A percentile compares a stretch with the other conserved stretches of the same genome.
These are phyloP conservation scores for Mus minutoides DNA, from an alignment of 2,797 vertebrate genomes.

Conservation along the genomic window DNA sequence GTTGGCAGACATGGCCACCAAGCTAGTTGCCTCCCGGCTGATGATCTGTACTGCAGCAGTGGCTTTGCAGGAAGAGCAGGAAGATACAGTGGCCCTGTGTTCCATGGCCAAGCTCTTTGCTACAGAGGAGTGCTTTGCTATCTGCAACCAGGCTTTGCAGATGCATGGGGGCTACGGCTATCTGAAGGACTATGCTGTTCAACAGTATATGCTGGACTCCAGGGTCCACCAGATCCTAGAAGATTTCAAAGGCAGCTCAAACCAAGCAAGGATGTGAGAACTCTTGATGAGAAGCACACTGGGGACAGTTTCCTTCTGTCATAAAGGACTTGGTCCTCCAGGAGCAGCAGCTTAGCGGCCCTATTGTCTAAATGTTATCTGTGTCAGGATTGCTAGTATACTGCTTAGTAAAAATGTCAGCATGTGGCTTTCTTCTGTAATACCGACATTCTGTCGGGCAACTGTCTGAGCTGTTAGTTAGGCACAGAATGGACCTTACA, in stretches of 20 bases:
- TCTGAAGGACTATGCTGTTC: constrained; percentile 96
- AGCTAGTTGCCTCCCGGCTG: constrained; percentile 93
- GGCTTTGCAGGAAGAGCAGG: constrained; percentile 91
- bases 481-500: not conserved
- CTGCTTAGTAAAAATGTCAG: not conserved
- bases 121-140: constrained; percentile 95
- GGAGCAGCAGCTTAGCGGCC: not conserved
- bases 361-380: not conserved
- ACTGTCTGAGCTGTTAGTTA: not conserved
- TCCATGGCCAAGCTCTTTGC: constrained; percentile 99
- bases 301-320: not conserved
- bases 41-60: constrained; percentile 93
- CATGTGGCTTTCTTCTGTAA: not conserved
- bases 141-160: constrained; percentile 96
- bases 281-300: not conserved
- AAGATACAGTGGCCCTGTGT: constrained; percentile 93
- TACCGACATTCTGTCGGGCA: not conserved
- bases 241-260: constrained; percentile 30
- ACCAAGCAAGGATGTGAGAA: not conserved
- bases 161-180: constrained; percentile 98
- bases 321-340: not conserved
- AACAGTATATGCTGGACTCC: constrained; percentile 95
- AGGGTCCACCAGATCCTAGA: constrained; percentile 97
- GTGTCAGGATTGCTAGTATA: not conserved
- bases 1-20: constrained; percentile 96